Conservation (phyloP, 2,888 invertebrate genomes). For the Machimus atricapillus region DNA sequence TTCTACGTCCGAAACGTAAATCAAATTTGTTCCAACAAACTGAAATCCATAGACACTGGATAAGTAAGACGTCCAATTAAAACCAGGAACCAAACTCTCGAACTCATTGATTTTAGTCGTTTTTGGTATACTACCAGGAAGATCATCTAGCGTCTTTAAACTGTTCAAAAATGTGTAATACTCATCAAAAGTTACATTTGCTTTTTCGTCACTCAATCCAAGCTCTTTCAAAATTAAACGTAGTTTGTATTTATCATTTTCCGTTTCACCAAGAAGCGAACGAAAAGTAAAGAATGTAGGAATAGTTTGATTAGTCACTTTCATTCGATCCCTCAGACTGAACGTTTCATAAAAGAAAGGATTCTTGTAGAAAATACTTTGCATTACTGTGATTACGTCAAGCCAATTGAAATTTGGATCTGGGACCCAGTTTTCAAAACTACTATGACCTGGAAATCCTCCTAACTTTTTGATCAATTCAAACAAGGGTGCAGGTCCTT, state of each 20-base stretch:
- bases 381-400: conserved; percentile 39
- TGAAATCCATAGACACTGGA: background rate
- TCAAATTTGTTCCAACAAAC: background rate
- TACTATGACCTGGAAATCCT: conserved; percentile 47
- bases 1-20: background rate
- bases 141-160: background rate
- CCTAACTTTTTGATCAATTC: conserved; percentile 45
- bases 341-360: background rate
- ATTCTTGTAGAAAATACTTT: background rate
- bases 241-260: background rate
- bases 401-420: conserved; percentile 45
- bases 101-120: background rate
- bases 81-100: background rate
- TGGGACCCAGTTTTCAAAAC: conserved; percentile 43
- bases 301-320: background rate
- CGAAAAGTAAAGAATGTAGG: background rate
- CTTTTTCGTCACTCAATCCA: background rate
- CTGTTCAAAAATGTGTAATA: background rate
- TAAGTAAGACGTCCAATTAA: background rate
- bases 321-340: background rate
- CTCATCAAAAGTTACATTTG: background rate
- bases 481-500: conserved; percentile 44
- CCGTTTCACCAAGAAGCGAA: background rate
- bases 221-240: background rate
- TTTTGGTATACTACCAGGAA: background rate